These are phyloP conservation scores for Formica aserva DNA, from an alignment of 2,888 invertebrate species.

Conservation along the genomic window DNA sequence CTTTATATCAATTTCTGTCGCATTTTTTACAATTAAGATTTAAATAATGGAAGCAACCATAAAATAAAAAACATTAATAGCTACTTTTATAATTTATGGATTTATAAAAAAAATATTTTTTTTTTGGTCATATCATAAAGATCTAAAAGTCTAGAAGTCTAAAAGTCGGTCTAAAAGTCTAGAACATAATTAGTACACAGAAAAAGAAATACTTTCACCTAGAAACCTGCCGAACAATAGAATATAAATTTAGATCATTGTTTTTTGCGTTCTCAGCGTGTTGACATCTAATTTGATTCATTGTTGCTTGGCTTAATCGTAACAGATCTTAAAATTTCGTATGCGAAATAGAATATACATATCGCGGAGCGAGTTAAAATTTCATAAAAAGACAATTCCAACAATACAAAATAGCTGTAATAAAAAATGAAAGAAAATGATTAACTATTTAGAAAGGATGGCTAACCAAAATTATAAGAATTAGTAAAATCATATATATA, in stretches of 20 bases:
- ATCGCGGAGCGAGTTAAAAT: not conserved
- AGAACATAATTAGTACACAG: constrained; percentile 4
- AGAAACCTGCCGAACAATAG: constrained; percentile 17
- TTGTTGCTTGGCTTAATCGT: not conserved
- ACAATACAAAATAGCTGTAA: not conserved
- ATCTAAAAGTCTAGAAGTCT: not conserved
- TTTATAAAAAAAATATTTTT: not conserved
- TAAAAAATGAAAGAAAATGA: not conserved
- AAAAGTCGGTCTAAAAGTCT: not conserved
- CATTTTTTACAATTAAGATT: not conserved
- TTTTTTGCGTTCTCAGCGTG: not conserved
- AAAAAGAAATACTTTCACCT: constrained; percentile 41
- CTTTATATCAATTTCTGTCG: not conserved
- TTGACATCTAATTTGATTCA: constrained; percentile 23
- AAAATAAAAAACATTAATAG: not conserved
- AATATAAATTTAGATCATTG: constrained; percentile 22
- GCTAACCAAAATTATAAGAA: constrained; percentile 5
- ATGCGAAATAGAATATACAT: not conserved
- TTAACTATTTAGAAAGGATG: not conserved
- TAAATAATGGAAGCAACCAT: not conserved
- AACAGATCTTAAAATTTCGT: constrained; percentile 1
- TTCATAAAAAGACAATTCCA: not conserved
- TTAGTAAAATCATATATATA: not conserved
- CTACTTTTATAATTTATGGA: not conserved
- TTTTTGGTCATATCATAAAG: not conserved